Base-by-base conservation (phyloP, 2,797 vertebrate genomes). In the Chloroceryle amazona region DNA sequence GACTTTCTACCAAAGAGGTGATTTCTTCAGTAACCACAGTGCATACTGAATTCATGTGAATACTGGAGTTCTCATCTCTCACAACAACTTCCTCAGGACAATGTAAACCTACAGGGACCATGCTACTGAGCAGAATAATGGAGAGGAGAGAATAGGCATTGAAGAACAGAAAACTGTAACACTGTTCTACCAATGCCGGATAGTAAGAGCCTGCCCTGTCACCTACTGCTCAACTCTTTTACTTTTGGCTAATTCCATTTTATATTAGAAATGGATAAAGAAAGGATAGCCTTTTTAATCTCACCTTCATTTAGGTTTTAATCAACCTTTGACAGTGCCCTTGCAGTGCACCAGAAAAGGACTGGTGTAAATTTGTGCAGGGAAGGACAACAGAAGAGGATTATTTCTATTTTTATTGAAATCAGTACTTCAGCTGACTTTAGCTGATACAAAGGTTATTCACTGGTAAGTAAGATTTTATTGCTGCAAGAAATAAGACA, bases 371-470 rank as follows among this genome's bases (percentile, higher is more conserved):
- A 66, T 54, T 51, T 62, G 46, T 31, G 25, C 55, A 62, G 21
- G n/a, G 31, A 7, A 63, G 14, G 37, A 67, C 29, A 78, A 61
- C 14, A 71, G 22, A 86, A 68, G 8, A 65, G 25, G 61, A 84
- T 93, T 81, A 81, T 35, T 76, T 71, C 55, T 74, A 25, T 60
- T 91, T 86, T 86, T 57, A 72, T 21, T 81, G 37, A 92, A 88
- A 81, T 51, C 17, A 42, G 33, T 49, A 39, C 41, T 89, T 52
- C 23, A 76, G 42, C 18, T 47, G 20, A 31, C 39, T 87, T 49
- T 21, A 82, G 47, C 22, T 47, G 21, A 80, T 55, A 52, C 9
- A 60, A 41, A 70, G 18, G 14, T 51, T 84, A 61, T 49, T 61
- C 52, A 10, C 1, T 63, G 20, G 31, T 0, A 0, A 81, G 10